Conservation (phyloP, 2,797 vertebrate species). For the Anguilla obscura region DNA sequence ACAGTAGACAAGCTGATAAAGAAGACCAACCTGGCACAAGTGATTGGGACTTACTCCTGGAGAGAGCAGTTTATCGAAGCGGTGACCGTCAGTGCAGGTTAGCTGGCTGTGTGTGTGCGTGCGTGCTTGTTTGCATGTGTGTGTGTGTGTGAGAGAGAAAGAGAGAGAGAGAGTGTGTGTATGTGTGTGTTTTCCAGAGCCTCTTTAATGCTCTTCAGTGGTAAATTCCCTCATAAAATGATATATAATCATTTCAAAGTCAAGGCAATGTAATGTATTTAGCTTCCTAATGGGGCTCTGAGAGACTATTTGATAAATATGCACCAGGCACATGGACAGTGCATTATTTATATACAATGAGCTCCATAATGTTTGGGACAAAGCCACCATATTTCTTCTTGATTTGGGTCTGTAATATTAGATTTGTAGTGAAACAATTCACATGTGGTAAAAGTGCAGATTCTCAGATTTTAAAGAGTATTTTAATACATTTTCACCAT, state of each 20-base stretch:
- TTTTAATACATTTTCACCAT: too few species aligned
- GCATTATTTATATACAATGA: too few species aligned
- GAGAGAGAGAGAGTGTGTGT: neutral
- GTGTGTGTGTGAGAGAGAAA: constrained; percentile 26
- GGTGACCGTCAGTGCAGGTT: constrained; percentile 89
- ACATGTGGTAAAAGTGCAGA: too few species aligned
- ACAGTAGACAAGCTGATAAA: constrained; percentile 90
- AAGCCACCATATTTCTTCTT: too few species aligned
- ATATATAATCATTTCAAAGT: neutral
- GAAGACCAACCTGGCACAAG: constrained; percentile 85
- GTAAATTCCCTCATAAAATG: neutral
- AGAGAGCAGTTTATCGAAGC: constrained; percentile 89
- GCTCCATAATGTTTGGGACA: too few species aligned
- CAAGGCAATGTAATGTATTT: neutral
- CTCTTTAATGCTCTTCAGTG: neutral
- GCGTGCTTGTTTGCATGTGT: neutral
- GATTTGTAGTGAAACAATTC: too few species aligned
- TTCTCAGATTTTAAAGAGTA: too few species aligned
- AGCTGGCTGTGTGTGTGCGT: constrained; percentile 35
- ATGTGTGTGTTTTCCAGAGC: neutral
- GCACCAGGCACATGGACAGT: neutral
- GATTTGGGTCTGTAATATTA: too few species aligned
- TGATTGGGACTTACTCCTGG: constrained; percentile 89
- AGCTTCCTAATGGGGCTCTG: neutral
- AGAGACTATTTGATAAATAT: neutral